Evolutionary conservation across 1,140 invertebrate species (phyloP), one percentile per base, ranked within the genome.

Genomic region (Pachypeltis micranthus): DNA sequence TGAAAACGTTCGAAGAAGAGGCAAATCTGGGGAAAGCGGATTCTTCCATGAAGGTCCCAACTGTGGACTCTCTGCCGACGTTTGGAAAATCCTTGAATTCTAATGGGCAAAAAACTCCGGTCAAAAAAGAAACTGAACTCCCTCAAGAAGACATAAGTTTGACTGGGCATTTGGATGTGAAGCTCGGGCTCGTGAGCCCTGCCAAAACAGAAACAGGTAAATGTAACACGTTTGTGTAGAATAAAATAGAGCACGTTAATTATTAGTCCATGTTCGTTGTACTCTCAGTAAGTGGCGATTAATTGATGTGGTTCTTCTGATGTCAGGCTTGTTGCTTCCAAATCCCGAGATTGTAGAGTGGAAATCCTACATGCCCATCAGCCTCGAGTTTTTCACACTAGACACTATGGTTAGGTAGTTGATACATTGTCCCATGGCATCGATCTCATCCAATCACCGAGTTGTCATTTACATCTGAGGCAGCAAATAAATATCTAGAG

Each of bases 111-210:
- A 64, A 61, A 31, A 61, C 44, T 21, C 57, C 59, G 0, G 39
- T 59, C 1, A 66, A 66, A 61, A 63, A 59, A 23, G 59, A 68
- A 57, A 25, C 26, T 12, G 54, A 61, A 19, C 16, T 67, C 2
- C 26, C 29, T 31, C 67, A 70, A 47, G 67, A 70, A 2, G 69
- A 70, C 12, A 59, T 70, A 10, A 70, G 69, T 65, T 60, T 70
- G 19, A 65, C 69, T 0, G 63, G 67, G 29, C 68, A 68, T 39
- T 47, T 70, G 23, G 66, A 70, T 51, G 66, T 65, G 24, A 59
- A 59, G 31, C 66, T 70, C n/a, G 66, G 68, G 21, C 61, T 70
- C 59, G 63, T 62, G 16, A 68, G 65, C 19, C 69, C 69, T 19
- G 26, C 64, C 21, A 69, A 69, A 57, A 24, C 26, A 16, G 62